These are phyloP conservation scores for Leucozona laternaria DNA, from an alignment of 2,888 invertebrate species.

Conservation along the genomic window DNA sequence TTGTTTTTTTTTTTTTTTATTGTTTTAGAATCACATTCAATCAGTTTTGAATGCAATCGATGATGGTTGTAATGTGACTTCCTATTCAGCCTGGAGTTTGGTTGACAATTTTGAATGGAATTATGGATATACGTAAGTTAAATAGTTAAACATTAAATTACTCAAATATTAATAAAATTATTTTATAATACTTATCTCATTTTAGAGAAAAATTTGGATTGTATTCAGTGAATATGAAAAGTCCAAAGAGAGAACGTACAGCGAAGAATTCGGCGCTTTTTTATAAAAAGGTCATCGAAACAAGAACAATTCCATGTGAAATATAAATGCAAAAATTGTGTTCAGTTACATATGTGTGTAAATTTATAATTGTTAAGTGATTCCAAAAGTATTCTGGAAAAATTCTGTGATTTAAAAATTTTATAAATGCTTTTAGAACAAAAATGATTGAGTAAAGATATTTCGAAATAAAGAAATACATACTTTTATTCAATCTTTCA, in stretches of 20 bases:
- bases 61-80: conserved; percentile 79
- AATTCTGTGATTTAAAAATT: too few species aligned
- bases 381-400: too few species aligned
- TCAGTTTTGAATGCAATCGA: conserved; percentile 79
- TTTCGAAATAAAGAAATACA: too few species aligned
- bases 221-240: conserved; percentile 87
- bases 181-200: conserved; percentile 75
- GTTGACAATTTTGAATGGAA: conserved; percentile 81
- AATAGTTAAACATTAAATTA: neutral
- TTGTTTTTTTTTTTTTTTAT: neutral
- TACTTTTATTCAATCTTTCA: too few species aligned
- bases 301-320: conserved; percentile 3
- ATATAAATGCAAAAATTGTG: neutral
- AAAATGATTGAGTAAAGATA: too few species aligned
- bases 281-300: conserved; percentile 85
- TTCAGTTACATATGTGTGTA: too few species aligned
- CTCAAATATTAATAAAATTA: neutral
- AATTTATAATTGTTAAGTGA: too few species aligned
- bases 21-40: conserved; percentile 81
- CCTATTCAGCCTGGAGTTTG: conserved; percentile 80
- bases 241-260: conserved; percentile 85
- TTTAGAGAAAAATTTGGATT: conserved; percentile 88
- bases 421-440: too few species aligned
- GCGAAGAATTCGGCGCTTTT: conserved; percentile 87
- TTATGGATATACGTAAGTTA: conserved; percentile 79